phyloP scores from a whole-genome alignment of 2,797 vertebrate genomes.

The Argyrosomus regius region DNA sequence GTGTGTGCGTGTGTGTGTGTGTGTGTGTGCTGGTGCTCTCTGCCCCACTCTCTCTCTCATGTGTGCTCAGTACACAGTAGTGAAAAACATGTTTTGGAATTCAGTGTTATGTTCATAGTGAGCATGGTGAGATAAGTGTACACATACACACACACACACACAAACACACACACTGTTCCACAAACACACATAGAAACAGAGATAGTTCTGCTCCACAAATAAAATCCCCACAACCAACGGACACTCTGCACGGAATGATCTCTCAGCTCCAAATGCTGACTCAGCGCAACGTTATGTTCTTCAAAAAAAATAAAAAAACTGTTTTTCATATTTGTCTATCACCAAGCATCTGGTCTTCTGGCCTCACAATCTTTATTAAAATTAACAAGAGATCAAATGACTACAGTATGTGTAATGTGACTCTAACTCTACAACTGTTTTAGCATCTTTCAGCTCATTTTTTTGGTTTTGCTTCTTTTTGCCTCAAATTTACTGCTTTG shows the following conservation, averaged over 20 bases:
- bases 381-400: too few relatives aligned
- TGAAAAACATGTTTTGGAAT: conserved; percentile 79
- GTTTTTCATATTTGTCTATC: background rate
- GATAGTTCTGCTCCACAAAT: conserved; percentile 34
- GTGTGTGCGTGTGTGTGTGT: conserved; percentile 26
- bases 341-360: too few relatives aligned
- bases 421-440: background rate
- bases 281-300: conserved; percentile 16
- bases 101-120: conserved; percentile 43
- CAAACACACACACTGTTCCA: background rate
- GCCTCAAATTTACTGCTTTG: background rate
- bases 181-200: background rate
- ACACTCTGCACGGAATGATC: conserved; percentile 25
- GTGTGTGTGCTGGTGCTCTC: conserved; percentile 19
- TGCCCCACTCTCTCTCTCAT: conserved; percentile 36
- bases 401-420: too few relatives aligned
- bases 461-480: too few relatives aligned
- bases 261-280: conserved; percentile 38
- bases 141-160: background rate
- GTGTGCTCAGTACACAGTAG: conserved; percentile 51
- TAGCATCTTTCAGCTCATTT: too few relatives aligned
- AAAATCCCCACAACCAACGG: conserved; percentile 15
- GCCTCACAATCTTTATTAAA: too few relatives aligned
- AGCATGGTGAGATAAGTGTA: conserved; percentile 43
- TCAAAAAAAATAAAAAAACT: background rate